phyloP scores from a whole-genome alignment of 2,888 invertebrate species.

The Pachycephus smyrnensis region DNA sequence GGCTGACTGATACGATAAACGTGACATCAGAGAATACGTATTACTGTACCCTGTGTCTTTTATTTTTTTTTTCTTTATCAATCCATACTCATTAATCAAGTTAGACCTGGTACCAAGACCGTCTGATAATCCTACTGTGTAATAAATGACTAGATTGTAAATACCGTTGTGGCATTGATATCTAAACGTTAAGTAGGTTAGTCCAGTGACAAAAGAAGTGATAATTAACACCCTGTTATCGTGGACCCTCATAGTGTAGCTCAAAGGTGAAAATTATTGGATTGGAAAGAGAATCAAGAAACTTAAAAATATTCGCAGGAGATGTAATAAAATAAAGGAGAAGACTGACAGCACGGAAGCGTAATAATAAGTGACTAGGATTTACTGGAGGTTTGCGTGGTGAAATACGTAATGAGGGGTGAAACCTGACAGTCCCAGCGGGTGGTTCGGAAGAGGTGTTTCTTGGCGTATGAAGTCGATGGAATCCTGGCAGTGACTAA shows the following conservation, averaged over 20 bases:
- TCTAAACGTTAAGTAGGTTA: background rate
- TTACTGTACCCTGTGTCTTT: background rate
- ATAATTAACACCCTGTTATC: background rate
- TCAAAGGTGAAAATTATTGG: background rate
- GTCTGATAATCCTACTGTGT: background rate
- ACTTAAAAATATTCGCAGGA: background rate
- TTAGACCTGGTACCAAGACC: background rate
- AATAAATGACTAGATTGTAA: background rate
- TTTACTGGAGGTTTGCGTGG: background rate
- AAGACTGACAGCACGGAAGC: background rate
- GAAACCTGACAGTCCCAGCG: background rate
- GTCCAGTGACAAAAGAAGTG: background rate
- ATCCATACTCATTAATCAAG: background rate
- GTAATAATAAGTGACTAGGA: background rate
- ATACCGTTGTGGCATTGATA: background rate
- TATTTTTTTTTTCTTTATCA: background rate
- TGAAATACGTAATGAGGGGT: background rate
- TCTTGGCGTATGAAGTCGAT: background rate
- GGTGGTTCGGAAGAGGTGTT: background rate
- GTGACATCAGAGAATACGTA: background rate
- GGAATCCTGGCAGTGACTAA: background rate
- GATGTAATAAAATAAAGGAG: background rate
- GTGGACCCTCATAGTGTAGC: background rate
- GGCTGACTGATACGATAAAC: background rate
- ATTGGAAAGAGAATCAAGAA: background rate